Evolutionary conservation across 1,140 invertebrate species (phyloP).

Genomic region (Zaprionus kolodkinae): DNA sequence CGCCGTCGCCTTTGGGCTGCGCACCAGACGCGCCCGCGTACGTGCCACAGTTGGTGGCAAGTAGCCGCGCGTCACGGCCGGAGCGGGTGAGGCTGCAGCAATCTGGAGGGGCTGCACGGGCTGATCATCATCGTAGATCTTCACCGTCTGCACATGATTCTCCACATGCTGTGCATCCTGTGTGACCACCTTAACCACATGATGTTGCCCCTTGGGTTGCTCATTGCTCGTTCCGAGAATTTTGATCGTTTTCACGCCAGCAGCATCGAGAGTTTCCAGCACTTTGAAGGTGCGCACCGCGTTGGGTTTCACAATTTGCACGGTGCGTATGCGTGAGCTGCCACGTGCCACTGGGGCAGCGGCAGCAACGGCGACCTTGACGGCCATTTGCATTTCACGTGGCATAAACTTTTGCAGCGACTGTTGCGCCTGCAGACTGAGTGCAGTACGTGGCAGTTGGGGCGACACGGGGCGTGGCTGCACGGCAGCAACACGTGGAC

Average conservation of each 20-base stretch:
- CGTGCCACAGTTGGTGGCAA: slow-evolving; percentile 58
- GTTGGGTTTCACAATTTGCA: slow-evolving; percentile 71
- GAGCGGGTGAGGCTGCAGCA: no score
- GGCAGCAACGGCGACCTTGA: slow-evolving; percentile 69
- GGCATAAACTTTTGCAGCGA: slow-evolving; percentile 77
- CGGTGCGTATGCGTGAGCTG: slow-evolving; percentile 67
- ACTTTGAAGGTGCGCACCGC: slow-evolving; percentile 71
- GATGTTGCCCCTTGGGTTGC: slow-evolving; percentile 66
- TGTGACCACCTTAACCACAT: slow-evolving; percentile 69
- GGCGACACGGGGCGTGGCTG: background rate
- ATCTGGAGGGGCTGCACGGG: slow-evolving; percentile 7
- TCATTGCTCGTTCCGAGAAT: slow-evolving; percentile 70
- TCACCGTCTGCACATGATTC: slow-evolving; percentile 71
- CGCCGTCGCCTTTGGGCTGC: slow-evolving; percentile 22
- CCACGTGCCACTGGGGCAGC: slow-evolving; percentile 36
- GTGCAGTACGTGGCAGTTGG: background rate
- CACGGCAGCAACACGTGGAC: background rate
- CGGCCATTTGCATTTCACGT: slow-evolving; percentile 72
- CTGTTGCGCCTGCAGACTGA: slow-evolving; percentile 63
- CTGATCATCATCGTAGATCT: slow-evolving; percentile 71
- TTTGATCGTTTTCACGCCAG: slow-evolving; percentile 76
- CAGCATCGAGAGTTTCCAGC: slow-evolving; percentile 62
- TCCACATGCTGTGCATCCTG: slow-evolving; percentile 61
- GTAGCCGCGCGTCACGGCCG: slow-evolving; percentile 22
- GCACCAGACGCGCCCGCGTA: slow-evolving; percentile 52